Evolutionary conservation across 92 coral and sea anemone species (phyloP).

Genomic region (Phenganax stokvisi): DNA sequence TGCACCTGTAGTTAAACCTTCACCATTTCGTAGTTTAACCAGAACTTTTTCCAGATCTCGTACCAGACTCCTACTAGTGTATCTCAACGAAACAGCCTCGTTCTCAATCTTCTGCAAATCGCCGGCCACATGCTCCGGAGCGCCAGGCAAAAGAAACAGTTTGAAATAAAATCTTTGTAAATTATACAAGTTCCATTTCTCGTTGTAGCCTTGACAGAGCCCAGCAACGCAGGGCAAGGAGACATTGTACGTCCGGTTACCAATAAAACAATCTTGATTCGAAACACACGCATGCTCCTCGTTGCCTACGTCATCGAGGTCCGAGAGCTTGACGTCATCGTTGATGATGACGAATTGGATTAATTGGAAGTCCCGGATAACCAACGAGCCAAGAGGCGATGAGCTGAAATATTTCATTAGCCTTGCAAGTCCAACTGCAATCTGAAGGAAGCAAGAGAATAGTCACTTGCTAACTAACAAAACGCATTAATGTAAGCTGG

Average conservation of each 20-base stretch:
- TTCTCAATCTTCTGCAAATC: conserved; percentile 48
- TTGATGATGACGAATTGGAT: conserved; percentile 74
- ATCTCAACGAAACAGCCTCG: conserved; percentile 40
- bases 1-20: conserved; percentile 25
- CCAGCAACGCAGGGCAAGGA: conserved; percentile 64
- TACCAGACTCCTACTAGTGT: conserved; percentile 54
- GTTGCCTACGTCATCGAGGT: conserved; percentile 89
- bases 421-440: conserved; percentile 75
- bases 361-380: conserved; percentile 80
- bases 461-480: no score
- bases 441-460: conserved; percentile 44
- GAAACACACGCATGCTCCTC: conserved; percentile 63
- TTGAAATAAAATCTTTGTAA: conserved; percentile 54
- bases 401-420: conserved; percentile 56
- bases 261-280: conserved; percentile 61
- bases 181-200: conserved; percentile 54
- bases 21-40: conserved; percentile 52
- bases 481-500: background rate
- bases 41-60: conserved; percentile 57
- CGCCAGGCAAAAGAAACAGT: conserved; percentile 71
- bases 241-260: conserved; percentile 48
- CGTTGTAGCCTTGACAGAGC: conserved; percentile 58
- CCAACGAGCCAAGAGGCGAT: conserved; percentile 84
- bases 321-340: conserved; percentile 79
- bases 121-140: conserved; percentile 52